Base-by-base conservation (phyloP, 2,113 vertebrate species). In the Neolamprologus brichardi region DNA sequence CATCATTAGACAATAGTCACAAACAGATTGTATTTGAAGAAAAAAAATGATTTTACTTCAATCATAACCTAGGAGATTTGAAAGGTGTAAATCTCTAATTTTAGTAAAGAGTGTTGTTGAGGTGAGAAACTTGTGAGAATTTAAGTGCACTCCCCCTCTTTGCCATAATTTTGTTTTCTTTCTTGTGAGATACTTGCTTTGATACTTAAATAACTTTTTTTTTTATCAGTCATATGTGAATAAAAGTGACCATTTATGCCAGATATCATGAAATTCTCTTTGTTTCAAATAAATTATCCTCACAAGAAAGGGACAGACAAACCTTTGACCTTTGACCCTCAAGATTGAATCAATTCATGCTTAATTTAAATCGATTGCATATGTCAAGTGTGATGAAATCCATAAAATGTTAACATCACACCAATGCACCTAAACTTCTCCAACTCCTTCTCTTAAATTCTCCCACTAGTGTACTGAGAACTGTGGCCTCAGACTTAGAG, bases 1-100 rank as follows among this genome's bases (percentile, higher is more conserved):
- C 25, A 77, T 18, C 23, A 46, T 28, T 49, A 75, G 15, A 49
- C 1, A 46, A 62, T 32, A 62, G 15, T 77, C 2, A 75, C 17
- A 30, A 49, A 75, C 15, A 6, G 41, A 75, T 28, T 28, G 20
- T 17, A 2, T 25, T 17, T 28, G 15, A 25, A 46, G 39, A 70
- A 70, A 72, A 67, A 70, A 17, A 46, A 1, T 0, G 0, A 18
- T 46, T 72, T 25, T 17, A 17, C 39, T 17, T 46, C 5, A 46
- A 2, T 46, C 14, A 46, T 75, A 75, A 46, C 39, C 13, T 7
- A 25, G 2, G 0, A 3, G 13, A 44, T 44, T 25, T 0, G 41
- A 75, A 75, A 75, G 8, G 41, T 14, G 23, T 12, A 28, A 75
- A 28, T 75, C 23, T 28, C 14, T 11, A 5, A 75, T 46, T 75